These are phyloP conservation scores for Phylloscopus whistleri DNA, from an alignment of 2,113 vertebrate genomes.

Conservation along the genomic window DNA sequence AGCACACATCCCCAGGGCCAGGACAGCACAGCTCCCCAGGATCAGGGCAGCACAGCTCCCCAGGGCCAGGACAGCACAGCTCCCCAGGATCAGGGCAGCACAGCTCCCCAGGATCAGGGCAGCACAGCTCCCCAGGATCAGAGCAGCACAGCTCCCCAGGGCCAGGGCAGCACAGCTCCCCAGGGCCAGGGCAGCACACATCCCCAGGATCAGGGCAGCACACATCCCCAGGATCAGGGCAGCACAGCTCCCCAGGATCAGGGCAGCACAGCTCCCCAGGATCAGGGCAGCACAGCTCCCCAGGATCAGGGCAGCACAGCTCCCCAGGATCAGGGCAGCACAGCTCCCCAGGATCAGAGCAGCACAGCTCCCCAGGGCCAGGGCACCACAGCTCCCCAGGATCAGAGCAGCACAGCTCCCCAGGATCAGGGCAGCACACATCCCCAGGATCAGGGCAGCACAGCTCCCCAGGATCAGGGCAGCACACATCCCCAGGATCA, in stretches of 20 bases:
- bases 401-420: not conserved
- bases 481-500: not conserved
- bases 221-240: not conserved
- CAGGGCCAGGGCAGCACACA: too few species aligned
- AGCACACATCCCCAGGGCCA: too few species aligned
- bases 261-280: not conserved
- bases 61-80: not conserved
- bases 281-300: not conserved
- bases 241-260: not conserved
- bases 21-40: too few species aligned
- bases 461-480: too few species aligned
- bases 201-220: not conserved
- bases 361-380: too few species aligned
- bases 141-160: not conserved
- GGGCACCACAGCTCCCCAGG: not conserved
- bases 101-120: not conserved
- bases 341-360: not conserved
- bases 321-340: not conserved
- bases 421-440: not conserved
- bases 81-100: not conserved
- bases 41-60: not conserved
- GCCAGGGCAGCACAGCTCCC: not conserved
- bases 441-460: not conserved
- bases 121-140: not conserved
- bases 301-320: not conserved